phyloP scores from a whole-genome alignment of 1,140 invertebrate species.

The Chironomus tepperi region DNA sequence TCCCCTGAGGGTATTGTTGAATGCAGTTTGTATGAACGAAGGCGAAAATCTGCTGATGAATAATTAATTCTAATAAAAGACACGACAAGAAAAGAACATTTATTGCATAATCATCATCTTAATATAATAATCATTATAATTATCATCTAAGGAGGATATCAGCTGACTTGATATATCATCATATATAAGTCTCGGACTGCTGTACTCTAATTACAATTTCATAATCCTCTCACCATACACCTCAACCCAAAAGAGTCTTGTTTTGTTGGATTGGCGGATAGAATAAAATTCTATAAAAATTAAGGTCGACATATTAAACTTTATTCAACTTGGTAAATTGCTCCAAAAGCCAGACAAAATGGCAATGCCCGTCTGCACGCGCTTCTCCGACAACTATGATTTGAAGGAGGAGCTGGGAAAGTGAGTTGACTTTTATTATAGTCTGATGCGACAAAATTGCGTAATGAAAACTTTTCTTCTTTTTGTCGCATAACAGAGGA shows the following conservation, averaged over 20 bases:
- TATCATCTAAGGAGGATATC: too few species aligned
- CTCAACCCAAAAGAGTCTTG: background rate
- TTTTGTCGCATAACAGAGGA: slow-evolving; percentile 61
- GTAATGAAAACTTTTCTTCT: background rate
- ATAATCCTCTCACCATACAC: too few species aligned
- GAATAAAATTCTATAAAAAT: background rate
- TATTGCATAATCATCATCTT: background rate
- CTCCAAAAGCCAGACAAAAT: slow-evolving; percentile 31
- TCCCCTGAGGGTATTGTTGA: background rate
- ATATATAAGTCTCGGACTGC: too few species aligned
- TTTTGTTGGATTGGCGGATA: background rate
- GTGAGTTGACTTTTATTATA: slow-evolving; percentile 57
- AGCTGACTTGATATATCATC: too few species aligned
- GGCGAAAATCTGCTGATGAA: background rate
- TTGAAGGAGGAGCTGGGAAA: slow-evolving; percentile 99
- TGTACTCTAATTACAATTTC: too few species aligned
- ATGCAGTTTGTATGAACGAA: background rate
- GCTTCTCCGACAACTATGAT: slow-evolving; percentile 99
- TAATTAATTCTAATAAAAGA: background rate
- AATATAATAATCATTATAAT: too few species aligned
- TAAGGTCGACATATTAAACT: slow-evolving; percentile 14
- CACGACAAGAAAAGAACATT: background rate
- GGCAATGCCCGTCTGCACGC: slow-evolving; percentile 58
- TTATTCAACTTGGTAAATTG: slow-evolving; percentile 17
- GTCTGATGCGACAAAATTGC: background rate